Conservation (phyloP, 92 coral and sea anemone genomes). For the Paragorgia papillata region DNA sequence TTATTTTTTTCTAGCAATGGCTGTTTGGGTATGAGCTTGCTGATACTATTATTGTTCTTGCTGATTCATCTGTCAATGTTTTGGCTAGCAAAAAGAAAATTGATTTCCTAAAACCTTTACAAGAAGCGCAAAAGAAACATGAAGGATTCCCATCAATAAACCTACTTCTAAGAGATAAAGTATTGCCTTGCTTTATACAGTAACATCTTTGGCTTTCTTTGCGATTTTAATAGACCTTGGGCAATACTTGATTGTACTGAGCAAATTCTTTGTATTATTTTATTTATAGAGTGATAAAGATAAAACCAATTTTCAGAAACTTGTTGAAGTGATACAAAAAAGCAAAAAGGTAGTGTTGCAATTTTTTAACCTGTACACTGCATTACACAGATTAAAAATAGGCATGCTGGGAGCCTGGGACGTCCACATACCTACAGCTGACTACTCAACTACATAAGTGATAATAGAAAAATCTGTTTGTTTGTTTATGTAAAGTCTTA, state of each 20-base stretch:
- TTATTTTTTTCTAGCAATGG: constrained; percentile 82
- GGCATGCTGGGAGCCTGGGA: no score
- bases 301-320: constrained; percentile 79
- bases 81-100: constrained; percentile 98
- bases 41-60: constrained; percentile 84
- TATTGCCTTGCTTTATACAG: no score
- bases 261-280: no score
- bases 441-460: no score
- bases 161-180: constrained; percentile 87
- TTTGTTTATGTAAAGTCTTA: no score
- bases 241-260: no score
- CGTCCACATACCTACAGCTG: no score
- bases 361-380: no score
- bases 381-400: no score
- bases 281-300: constrained; percentile 79
- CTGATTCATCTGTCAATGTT: constrained; percentile 79
- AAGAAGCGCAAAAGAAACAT: constrained; percentile 84
- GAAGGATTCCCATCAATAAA: constrained; percentile 78
- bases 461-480: no score
- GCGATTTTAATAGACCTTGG: background rate
- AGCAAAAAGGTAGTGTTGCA: constrained; percentile 72
- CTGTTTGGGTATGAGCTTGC: constrained; percentile 98
- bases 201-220: no score
- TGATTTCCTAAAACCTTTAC: constrained; percentile 88
- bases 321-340: constrained; percentile 68